Evolutionary conservation across 2,797 vertebrate genomes (phyloP), one percentile per base, ranked within the genome.

Genomic region (Megaceryle alcyon): DNA sequence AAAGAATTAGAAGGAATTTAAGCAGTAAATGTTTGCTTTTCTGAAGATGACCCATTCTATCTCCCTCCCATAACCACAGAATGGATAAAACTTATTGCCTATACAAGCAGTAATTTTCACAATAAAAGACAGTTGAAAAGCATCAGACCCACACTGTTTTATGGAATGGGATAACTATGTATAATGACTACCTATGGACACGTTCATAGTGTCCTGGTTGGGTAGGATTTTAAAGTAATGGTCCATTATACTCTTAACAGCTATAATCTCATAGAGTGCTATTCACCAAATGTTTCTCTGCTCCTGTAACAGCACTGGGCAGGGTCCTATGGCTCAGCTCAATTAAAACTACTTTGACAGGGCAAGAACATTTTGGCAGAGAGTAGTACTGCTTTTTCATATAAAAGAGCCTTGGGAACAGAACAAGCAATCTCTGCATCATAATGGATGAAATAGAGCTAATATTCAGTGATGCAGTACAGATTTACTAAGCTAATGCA

Each of bases 321-420:
- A 96, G 80, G 72, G 83, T 86, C 82, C 93, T 94, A 41, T 9
- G 84, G 94, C 89, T 95, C 94, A 86, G 91, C 85, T 96, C 96
- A 97, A 97, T 97, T 97, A 97, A 97, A 97, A 92, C 83, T 92
- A 7, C 75, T 95, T 93, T 96, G 89, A 96, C 89, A 94, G 75
- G 94, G 86, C 77, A 96, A 83, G 78, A 83, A 57, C 33, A 10
- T 96, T 96, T 83, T 97, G 96, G 96, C 95, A 96, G 94, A 48
- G 28, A 89, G 46, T 25, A 56, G 71, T 90, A 93, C 92, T 91
- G 92, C 91, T 96, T 85, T 93, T 97, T 96, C 71, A 77, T 80
- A 85, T 56, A 70, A 97, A 97, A 92, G 91, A 96, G 93, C 90
- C 82, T 76, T 94, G 94, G 94, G 94, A 97, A 90, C 91, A 86